These are phyloP conservation scores for Stegastes partitus DNA, from an alignment of 2,113 vertebrate genomes.

Conservation along the genomic window DNA sequence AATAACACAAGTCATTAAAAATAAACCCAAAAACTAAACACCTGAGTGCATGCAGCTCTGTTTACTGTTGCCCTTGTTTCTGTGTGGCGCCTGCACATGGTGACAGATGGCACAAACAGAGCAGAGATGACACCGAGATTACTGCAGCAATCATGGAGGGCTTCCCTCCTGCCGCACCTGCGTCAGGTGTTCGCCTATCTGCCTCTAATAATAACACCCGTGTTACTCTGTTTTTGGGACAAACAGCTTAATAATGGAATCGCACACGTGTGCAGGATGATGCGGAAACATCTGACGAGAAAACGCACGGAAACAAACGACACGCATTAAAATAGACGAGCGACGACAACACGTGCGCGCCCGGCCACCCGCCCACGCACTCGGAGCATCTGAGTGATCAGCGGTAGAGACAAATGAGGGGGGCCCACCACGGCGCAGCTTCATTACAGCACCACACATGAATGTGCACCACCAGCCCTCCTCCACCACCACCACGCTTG, in stretches of 20 bases:
- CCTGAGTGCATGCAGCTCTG: slow-evolving; percentile 53
- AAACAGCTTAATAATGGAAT: slow-evolving; percentile 30
- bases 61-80: slow-evolving; percentile 72
- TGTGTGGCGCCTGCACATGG: slow-evolving; percentile 57
- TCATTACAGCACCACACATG: slow-evolving; percentile 73
- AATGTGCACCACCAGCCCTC: slow-evolving; percentile 62
- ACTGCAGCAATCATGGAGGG: slow-evolving; percentile 42
- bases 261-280: slow-evolving; percentile 21
- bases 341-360: slow-evolving; percentile 7
- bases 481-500: slow-evolving; percentile 44
- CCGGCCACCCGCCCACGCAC: neutral
- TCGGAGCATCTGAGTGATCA: slow-evolving; percentile 52
- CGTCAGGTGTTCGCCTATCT: slow-evolving; percentile 72
- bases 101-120: slow-evolving; percentile 65
- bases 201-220: slow-evolving; percentile 59
- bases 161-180: slow-evolving; percentile 48
- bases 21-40: slow-evolving; percentile 58
- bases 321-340: slow-evolving; percentile 27
- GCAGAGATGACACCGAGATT: slow-evolving; percentile 72
- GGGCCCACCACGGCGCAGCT: slow-evolving; percentile 39
- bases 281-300: slow-evolving; percentile 33
- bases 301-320: neutral
- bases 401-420: slow-evolving; percentile 43
- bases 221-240: neutral
- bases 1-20: slow-evolving; percentile 44